Percentiles rank a stretch among this genome's conserved stretches.
phyloP scores from a whole-genome alignment of 2,113 vertebrate genomes.

The Pachyramphus minor region DNA sequence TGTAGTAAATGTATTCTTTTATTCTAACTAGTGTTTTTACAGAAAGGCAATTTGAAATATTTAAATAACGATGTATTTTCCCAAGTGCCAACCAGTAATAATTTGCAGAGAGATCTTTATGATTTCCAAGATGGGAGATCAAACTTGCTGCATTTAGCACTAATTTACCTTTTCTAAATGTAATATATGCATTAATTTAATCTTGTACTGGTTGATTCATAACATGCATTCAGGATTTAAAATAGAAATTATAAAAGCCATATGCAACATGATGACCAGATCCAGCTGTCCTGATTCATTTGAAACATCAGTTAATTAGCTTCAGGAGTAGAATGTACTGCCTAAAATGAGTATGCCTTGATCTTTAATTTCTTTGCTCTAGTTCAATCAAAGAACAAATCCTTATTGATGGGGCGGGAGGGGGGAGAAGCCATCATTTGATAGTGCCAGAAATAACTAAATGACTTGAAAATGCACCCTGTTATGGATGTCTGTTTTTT shows the following conservation, averaged over 20 bases:
- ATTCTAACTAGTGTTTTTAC: constrained; percentile 59
- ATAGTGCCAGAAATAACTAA: background rate
- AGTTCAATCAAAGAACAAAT: background rate
- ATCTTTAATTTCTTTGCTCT: constrained; percentile 1
- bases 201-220: background rate
- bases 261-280: background rate
- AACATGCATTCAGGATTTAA: background rate
- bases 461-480: background rate
- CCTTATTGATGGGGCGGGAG: background rate
- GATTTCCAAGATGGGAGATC: constrained; percentile 16
- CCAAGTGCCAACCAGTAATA: constrained; percentile 16
- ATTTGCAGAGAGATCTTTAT: constrained; percentile 9
- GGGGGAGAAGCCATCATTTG: background rate
- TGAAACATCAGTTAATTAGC: constrained; percentile 17
- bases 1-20: constrained; percentile 56
- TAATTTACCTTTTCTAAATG: constrained; percentile 43
- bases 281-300: background rate
- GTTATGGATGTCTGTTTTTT: background rate
- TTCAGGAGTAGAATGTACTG: background rate
- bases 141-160: constrained; percentile 1
- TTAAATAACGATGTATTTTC: constrained; percentile 59
- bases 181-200: background rate
- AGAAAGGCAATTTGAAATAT: constrained; percentile 38
- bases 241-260: background rate
- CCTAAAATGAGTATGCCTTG: background rate